Conservation (phyloP, 1,140 invertebrate species). For the Acromyrmex charruanus region DNA sequence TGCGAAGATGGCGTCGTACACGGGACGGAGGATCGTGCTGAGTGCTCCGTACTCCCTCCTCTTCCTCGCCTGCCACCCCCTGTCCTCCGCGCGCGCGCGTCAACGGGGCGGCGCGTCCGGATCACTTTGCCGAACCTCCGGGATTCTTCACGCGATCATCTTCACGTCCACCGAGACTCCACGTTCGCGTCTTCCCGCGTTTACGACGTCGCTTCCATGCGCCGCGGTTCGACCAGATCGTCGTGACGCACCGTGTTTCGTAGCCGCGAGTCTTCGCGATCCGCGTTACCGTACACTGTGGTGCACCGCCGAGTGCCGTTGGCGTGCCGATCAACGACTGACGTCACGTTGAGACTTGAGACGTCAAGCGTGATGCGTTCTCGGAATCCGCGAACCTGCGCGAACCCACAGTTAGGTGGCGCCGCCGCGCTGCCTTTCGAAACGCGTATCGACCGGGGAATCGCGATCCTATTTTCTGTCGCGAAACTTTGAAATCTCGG, state of each 20-base stretch:
- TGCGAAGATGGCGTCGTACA: constrained; percentile 43
- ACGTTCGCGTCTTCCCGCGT: neutral
- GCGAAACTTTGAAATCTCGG: no score
- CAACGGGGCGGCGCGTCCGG: constrained; percentile 6
- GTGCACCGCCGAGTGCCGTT: neutral
- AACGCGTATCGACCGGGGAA: constrained; percentile 12
- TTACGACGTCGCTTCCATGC: no score
- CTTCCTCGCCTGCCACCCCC: neutral
- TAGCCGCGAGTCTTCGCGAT: constrained; percentile 5
- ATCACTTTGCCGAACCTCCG: constrained; percentile 10
- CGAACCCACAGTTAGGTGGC: constrained; percentile 1
- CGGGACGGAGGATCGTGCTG: neutral
- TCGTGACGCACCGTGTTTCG: neutral
- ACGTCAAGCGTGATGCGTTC: constrained; percentile 64
- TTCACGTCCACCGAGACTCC: neutral
- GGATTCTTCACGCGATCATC: neutral
- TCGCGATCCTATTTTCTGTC: neutral
- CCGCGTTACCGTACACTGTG: neutral
- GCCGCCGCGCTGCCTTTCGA: neutral
- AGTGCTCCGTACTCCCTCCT: neutral
- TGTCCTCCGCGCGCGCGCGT: constrained; percentile 4
- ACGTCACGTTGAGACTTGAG: constrained; percentile 69
- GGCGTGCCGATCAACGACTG: constrained; percentile 44
- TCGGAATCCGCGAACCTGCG: constrained; percentile 68
- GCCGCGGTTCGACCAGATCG: neutral